Conservation (phyloP, 2,113 vertebrate genomes). For the Megaceryle maxima region DNA sequence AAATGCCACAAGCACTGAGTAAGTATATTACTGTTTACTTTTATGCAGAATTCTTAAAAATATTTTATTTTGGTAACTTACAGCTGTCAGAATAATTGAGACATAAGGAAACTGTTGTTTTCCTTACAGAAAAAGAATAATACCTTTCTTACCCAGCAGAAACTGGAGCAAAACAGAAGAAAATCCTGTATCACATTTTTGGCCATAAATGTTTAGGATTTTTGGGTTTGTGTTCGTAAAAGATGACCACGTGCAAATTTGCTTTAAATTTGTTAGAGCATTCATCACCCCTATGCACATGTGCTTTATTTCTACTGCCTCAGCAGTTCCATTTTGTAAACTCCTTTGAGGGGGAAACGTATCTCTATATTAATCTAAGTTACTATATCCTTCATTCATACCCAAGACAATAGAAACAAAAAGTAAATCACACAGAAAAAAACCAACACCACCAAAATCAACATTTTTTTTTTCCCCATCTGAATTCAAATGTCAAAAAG, state of each 20-base stretch:
- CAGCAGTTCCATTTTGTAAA: not conserved
- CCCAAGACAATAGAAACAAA: not conserved
- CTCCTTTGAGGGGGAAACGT: not conserved
- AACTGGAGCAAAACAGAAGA: not conserved
- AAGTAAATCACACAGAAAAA: not conserved
- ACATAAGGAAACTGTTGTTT: not conserved
- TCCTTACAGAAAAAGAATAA: not conserved
- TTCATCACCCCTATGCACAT: not conserved
- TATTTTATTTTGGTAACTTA: not conserved
- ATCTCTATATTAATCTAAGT: not conserved
- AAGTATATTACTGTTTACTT: not conserved
- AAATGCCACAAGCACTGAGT: not conserved
- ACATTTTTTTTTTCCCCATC: not conserved
- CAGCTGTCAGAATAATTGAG: not conserved
- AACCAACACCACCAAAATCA: not conserved
- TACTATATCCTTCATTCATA: not conserved
- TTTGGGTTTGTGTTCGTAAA: not conserved
- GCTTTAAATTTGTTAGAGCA: not conserved
- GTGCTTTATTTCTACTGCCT: not conserved
- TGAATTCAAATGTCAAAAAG: not conserved
- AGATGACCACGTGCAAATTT: fast-evolving
- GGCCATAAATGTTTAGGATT: not conserved
- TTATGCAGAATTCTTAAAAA: not conserved
- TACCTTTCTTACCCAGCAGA: not conserved
- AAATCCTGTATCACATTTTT: not conserved